Base-by-base conservation (phyloP, 2,113 vertebrate genomes). In the Gallinago jamesoni region DNA sequence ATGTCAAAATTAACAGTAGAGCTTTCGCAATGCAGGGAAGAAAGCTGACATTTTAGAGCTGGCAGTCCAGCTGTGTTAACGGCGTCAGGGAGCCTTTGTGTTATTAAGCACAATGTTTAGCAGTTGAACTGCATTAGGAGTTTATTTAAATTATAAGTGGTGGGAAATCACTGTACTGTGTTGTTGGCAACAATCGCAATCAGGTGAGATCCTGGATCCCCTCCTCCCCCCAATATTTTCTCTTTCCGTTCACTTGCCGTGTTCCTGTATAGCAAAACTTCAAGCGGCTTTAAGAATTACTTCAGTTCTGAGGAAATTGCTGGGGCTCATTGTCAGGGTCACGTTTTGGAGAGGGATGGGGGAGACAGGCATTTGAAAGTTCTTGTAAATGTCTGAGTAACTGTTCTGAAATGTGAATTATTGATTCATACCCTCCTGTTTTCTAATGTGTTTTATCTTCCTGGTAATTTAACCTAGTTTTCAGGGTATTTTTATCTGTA, bases 1-100 rank as follows among this genome's bases (percentile, higher is more conserved):
- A 92, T 95, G 96, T 95, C 94, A 93, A 81, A 97, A 97, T 95
- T 94, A 95, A 82, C 85, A 95, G 95, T 83, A 10, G 84, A 92
- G 87, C 69, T 95, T 94, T 60, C 1, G n/a, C 89, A 75, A 27
- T 3, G 63, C 4, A 5, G 81, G 69, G 81, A 66, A 89, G 82
- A 79, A 91, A 59, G 93, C 91, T 96, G 96, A 94, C 92, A 88
- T 97, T 96, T 94, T 80, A 0, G 82, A 94, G 70, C 85, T 92
- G 88, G 74, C 73, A 81, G 90, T 93, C 93, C 94, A 91, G 95
- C 93, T 95, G 91, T 77, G 94, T 74, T 96, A 89, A 59, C n/a
- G 21, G 74, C 60, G 5, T 80, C 88, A 84, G 95, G 95, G 90
- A 94, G 92, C 82, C 92, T 96, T 95, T 87, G 82, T 95, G 84